Percentiles rank a stretch among this genome's conserved stretches.
Evolutionary conservation across 2,113 vertebrate species (phyloP).

Genomic region (Ciconia boyciana): DNA sequence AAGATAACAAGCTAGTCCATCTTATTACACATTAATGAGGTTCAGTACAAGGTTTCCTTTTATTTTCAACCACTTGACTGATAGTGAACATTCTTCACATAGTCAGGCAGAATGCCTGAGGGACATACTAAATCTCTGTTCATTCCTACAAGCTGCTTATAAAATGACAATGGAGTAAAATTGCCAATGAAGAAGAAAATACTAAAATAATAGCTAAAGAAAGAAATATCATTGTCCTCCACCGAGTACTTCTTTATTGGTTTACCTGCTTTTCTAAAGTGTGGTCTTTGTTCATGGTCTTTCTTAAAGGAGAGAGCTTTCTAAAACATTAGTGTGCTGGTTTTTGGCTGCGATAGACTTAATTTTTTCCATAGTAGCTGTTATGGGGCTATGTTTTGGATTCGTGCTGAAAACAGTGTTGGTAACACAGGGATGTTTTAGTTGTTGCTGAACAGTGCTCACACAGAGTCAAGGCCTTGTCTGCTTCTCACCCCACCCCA

Average conservation of each 20-base stretch:
- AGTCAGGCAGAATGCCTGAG: neutral
- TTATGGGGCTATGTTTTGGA: no score
- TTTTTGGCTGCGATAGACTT: no score
- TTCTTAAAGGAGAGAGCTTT: neutral
- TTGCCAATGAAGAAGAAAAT: constrained; percentile 4
- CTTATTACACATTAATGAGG: neutral
- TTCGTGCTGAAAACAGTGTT: no score
- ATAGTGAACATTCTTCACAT: neutral
- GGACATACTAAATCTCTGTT: neutral
- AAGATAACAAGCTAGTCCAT: neutral
- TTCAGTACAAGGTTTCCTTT: neutral
- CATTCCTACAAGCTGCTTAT: neutral
- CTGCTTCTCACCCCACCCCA: no score
- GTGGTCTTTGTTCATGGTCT: neutral
- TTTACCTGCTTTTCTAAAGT: neutral
- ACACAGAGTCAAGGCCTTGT: no score
- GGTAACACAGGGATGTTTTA: no score
- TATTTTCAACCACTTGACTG: neutral
- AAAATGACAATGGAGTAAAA: neutral
- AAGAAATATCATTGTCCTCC: neutral
- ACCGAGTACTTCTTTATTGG: neutral
- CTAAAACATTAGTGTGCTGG: neutral
- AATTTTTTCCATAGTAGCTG: no score
- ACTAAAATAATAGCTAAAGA: neutral
- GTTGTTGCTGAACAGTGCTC: no score